These are phyloP conservation scores for Eupithecia inturbata DNA, from an alignment of 2,888 invertebrate genomes.

Conservation along the genomic window DNA sequence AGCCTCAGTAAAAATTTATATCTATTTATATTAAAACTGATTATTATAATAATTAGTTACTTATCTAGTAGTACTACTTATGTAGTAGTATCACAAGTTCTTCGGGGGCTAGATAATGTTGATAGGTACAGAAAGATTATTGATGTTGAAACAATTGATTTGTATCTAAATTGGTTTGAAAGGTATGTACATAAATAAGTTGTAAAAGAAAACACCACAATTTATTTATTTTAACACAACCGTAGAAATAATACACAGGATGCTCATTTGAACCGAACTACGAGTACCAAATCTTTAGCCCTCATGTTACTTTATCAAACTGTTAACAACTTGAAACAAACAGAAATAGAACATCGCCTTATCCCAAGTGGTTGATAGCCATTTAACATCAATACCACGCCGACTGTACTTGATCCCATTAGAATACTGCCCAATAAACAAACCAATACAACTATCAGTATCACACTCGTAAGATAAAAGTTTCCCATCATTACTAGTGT, in stretches of 20 bases:
- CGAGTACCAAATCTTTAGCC: neutral
- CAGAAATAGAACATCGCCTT: conserved; percentile 25
- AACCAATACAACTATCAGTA: conserved; percentile 39
- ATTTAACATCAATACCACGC: conserved; percentile 31
- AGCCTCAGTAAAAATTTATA: too few species aligned
- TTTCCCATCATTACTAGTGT: conserved; percentile 41
- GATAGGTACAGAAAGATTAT: too few species aligned
- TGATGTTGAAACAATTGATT: too few species aligned
- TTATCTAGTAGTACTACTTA: too few species aligned
- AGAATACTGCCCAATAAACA: conserved; percentile 38
- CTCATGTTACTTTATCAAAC: conserved; percentile 8
- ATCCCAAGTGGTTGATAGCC: conserved; percentile 28
- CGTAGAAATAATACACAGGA: neutral
- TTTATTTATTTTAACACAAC: too few species aligned
- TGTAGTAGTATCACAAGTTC: too few species aligned
- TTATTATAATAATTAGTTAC: too few species aligned
- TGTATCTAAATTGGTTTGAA: too few species aligned
- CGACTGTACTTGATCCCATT: conserved; percentile 34
- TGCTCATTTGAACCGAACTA: neutral
- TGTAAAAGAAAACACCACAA: neutral
- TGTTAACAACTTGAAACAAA: conserved; percentile 30
- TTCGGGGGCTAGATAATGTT: too few species aligned
- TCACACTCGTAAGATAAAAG: conserved; percentile 38
- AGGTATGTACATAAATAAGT: too few species aligned
- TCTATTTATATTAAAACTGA: too few species aligned